Evolutionary conservation across 53 echinoderm and acorn worm species (phyloP).

Genomic region (Crossaster papposus): DNA sequence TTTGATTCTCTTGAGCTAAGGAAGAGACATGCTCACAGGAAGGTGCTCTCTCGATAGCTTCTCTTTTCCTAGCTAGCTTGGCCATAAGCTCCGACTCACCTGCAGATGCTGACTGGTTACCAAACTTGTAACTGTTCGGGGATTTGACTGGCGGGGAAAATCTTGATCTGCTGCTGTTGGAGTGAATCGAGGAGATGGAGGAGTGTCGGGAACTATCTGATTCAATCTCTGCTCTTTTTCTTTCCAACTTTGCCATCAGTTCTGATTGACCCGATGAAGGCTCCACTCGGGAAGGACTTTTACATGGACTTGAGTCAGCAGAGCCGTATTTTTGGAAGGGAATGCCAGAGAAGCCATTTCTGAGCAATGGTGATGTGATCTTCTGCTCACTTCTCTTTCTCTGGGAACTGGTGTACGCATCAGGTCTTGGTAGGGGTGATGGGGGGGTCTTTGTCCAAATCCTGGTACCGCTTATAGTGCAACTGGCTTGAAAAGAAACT

Average conservation of each 20-base stretch:
- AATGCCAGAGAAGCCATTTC: neutral
- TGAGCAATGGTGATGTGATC: slow-evolving; percentile 7
- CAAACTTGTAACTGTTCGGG: slow-evolving; percentile 20
- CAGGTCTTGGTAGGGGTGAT: slow-evolving; percentile 32
- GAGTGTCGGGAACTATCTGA: slow-evolving; percentile 27
- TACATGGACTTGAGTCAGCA: slow-evolving; percentile 33
- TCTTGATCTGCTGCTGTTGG: slow-evolving; percentile 14
- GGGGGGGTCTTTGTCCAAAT: slow-evolving; percentile 31
- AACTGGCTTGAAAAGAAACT: neutral
- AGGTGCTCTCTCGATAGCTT: slow-evolving; percentile 32
- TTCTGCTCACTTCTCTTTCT: slow-evolving; percentile 26
- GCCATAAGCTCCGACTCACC: slow-evolving; percentile 53
- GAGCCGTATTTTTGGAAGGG: slow-evolving; percentile 2
- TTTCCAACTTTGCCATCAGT: slow-evolving; percentile 31
- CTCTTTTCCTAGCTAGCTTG: slow-evolving; percentile 47
- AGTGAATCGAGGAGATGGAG: slow-evolving; percentile 36
- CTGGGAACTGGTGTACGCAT: slow-evolving; percentile 10
- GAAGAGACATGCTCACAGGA: neutral
- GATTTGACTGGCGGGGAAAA: neutral
- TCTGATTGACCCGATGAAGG: slow-evolving; percentile 22
- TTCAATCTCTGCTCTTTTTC: slow-evolving; percentile 46
- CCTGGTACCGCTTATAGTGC: neutral
- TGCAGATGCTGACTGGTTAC: slow-evolving; percentile 5
- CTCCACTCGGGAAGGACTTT: slow-evolving; percentile 12
- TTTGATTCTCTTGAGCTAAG: neutral